phyloP scores from a whole-genome alignment of 1,140 invertebrate species.

The Pachypeltis micranthus region DNA sequence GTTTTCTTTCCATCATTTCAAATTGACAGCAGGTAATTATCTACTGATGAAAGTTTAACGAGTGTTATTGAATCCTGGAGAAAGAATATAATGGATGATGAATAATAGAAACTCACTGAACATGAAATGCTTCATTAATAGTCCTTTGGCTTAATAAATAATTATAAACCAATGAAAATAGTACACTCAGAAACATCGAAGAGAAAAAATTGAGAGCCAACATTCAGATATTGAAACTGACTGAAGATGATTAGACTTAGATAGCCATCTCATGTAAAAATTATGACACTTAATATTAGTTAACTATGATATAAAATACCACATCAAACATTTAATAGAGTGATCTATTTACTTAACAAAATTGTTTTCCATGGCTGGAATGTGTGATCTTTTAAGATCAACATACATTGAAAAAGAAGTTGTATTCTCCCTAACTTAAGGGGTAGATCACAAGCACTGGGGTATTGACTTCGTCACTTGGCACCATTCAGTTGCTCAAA shows the following conservation, averaged over 20 bases:
- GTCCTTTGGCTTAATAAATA: conserved; percentile 1
- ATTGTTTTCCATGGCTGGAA: background rate
- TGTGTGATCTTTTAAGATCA: background rate
- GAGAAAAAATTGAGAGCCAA: background rate
- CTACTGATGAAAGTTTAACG: too few relatives aligned
- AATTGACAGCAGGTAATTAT: too few relatives aligned
- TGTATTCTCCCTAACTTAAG: background rate
- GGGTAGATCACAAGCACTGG: background rate
- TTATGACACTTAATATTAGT: background rate
- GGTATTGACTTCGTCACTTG: background rate
- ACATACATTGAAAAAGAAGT: background rate
- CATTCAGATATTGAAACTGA: background rate
- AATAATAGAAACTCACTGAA: background rate
- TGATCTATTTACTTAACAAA: background rate
- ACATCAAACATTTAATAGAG: background rate
- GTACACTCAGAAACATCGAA: background rate
- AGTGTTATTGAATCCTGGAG: too few relatives aligned
- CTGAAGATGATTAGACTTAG: background rate
- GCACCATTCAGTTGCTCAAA: background rate
- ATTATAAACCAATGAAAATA: background rate
- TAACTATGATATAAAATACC: background rate
- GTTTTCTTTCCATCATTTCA: too few relatives aligned
- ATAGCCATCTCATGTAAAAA: background rate
- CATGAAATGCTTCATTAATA: conserved; percentile 7
- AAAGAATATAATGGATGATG: too few relatives aligned